Evolutionary conservation across 2,888 invertebrate species (phyloP), one percentile per base, ranked within the genome.

Genomic region (Volucella zonaria): DNA sequence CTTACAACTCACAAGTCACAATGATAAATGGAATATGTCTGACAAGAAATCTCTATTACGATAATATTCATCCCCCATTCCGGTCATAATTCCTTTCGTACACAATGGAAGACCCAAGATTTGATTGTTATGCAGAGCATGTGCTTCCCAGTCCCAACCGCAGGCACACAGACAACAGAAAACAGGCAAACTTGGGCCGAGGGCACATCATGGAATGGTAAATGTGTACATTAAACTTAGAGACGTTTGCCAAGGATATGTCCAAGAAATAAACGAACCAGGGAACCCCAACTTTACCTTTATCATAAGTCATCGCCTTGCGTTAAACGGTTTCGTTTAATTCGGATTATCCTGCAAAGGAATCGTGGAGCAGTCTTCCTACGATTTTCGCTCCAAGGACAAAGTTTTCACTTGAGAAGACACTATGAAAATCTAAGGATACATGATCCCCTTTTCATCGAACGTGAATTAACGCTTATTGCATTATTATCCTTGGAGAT

Each of bases 401-500:
- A 31, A 31, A 31, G 56, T 67, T 80, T 75, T 66, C 51, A 59
- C 75, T 62, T 42, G 62, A 51, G 74, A 43, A 54, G 51, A 70
- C 70, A 12, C 12, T 66, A 59, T 59, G 45, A 11, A 66, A 23
- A 51, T 62, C 40, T 40, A 31, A 31, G 51, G 23, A 62, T 59
- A 38, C 52, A 51, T 56, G 68, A 78, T 82, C 82, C 74, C 78
- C 54, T 74, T 82, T 58, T 59, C 78, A 68, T 70, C 75, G 75
- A 83, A 83, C 83, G 79, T 83, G 80, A 83, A 83, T 83, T 83
- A 83, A 83, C 83, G 83, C 83, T 83, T 83, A 83, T 83, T 79
- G 83, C 83, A 83, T 83, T 79, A 83, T 83, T 79, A 83, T 79
- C 83, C 79, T 75, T 83, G 75, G 79, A 79, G 83, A 83, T 83